A percentile compares a stretch with the other conserved stretches of the same genome.
These are phyloP conservation scores for Discoglossus pictus DNA, from an alignment of 2,797 vertebrate species.

Conservation along the genomic window DNA sequence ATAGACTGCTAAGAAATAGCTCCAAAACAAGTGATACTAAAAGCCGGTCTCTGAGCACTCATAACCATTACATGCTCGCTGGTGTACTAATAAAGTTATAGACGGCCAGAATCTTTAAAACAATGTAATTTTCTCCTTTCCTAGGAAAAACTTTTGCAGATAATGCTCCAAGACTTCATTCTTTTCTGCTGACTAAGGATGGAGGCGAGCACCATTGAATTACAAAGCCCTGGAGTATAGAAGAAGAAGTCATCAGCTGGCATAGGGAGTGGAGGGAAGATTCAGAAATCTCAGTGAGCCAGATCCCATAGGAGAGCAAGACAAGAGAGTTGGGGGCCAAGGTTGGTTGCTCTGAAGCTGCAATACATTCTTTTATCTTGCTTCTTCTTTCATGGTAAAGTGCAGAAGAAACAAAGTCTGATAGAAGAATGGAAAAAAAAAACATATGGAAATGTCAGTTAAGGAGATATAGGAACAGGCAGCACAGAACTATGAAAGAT, in stretches of 20 bases:
- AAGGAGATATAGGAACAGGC: neutral
- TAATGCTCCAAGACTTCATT: slow-evolving; percentile 55
- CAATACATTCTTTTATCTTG: slow-evolving; percentile 32
- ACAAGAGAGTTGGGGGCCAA: slow-evolving; percentile 27
- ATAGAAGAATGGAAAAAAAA: neutral
- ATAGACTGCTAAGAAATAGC: slow-evolving; percentile 51
- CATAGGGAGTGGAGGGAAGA: slow-evolving; percentile 39
- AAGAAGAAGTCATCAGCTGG: slow-evolving; percentile 45
- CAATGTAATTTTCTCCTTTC: slow-evolving; percentile 60
- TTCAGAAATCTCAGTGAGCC: slow-evolving; percentile 8
- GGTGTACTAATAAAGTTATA: slow-evolving; percentile 58
- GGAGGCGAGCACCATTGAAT: slow-evolving; percentile 50
- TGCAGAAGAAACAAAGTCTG: neutral
- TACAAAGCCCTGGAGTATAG: slow-evolving; percentile 37
- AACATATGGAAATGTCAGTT: neutral
- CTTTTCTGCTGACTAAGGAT: slow-evolving; percentile 46
- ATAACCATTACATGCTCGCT: slow-evolving; percentile 61
- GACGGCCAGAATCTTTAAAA: slow-evolving; percentile 57
- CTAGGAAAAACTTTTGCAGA: slow-evolving; percentile 59
- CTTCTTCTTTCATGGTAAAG: slow-evolving; percentile 19
- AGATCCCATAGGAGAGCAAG: neutral
- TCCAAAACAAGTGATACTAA: slow-evolving; percentile 56
- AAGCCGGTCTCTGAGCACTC: slow-evolving; percentile 55
- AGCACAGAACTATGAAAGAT: neutral
- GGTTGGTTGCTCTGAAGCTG: neutral